phyloP scores from a whole-genome alignment of 2,113 vertebrate species.

The Rhinopomastus cyanomelas region DNA sequence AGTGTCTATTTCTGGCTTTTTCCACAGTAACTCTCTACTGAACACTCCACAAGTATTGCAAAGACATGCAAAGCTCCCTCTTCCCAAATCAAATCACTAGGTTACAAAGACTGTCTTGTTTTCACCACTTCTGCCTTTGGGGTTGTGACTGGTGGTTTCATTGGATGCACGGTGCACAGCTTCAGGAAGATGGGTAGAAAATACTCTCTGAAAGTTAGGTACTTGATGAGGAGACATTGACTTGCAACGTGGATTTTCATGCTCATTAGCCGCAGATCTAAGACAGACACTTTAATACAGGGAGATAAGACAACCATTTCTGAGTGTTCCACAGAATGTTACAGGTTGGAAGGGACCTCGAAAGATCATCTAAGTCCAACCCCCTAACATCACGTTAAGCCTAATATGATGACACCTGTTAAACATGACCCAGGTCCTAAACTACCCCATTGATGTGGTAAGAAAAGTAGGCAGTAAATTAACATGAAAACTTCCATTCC shows the following conservation, averaged over 20 bases:
- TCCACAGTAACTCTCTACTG: not conserved
- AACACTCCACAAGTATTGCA: not conserved
- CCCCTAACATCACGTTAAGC: too few relatives aligned
- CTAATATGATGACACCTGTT: not conserved
- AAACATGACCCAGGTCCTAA: not conserved
- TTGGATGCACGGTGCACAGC: fast-evolving
- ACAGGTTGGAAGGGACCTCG: too few relatives aligned
- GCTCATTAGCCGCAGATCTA: not conserved
- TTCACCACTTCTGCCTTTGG: not conserved
- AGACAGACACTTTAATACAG: not conserved
- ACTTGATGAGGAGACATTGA: not conserved
- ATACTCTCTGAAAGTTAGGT: not conserved
- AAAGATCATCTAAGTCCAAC: too few relatives aligned
- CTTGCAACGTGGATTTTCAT: not conserved
- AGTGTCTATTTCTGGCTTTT: not conserved
- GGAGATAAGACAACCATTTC: not conserved
- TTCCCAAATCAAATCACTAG: not conserved
- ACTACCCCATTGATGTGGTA: not conserved
- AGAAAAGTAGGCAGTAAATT: not conserved
- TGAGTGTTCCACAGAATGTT: not conserved
- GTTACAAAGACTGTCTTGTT: not conserved
- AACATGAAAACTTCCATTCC: not conserved
- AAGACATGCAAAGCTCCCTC: not conserved
- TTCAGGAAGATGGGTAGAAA: not conserved
- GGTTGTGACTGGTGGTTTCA: not conserved